Base-by-base conservation (phyloP, 92 coral and sea anemone species). In the Actinernus sp. region DNA sequence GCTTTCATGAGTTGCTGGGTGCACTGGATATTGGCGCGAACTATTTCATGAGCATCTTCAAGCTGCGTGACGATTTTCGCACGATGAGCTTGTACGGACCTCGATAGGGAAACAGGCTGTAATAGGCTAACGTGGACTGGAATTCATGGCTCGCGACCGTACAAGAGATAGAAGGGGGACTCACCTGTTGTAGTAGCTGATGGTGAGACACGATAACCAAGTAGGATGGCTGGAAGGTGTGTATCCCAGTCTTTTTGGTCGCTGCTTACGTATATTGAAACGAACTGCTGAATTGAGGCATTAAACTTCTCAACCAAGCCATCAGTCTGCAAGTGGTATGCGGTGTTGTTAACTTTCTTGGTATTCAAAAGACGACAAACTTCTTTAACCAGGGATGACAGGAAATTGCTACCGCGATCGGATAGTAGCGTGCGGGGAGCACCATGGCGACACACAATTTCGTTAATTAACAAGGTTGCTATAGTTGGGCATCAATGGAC, bases 241-340 rank as follows among this genome's bases (percentile, higher is more conserved):
- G 38, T 10, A 26, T 74, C 88, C 93, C 88, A 86, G n/a, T n/a
- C n/a, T n/a, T n/a, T n/a, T n/a, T n/a, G n/a, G n/a, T n/a, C n/a
- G n/a, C n/a, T n/a, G n/a, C 47, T 53, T 0, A 74, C 69, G 40
- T 39, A 75, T 74, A 58, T 67, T 2, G 89, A 66, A 1, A 83
- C 31, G 5, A 78, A 66, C 49, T 75, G 72, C 7, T 57, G 58
- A 0, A 75, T 20, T 7, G 75, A 51, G 20, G 62, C 53, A 46
- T 66, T 83, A 45, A 65, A 75, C 50, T 74, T 38, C 31, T 83
- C 89, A 0, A n/a, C n/a, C n/a, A n/a, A n/a, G n/a, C n/a, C n/a
- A n/a, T n/a, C n/a, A n/a, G n/a, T n/a, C n/a, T n/a, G 54, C 83
- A 0, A 65, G 13, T 82, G 92, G 30, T 85, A 85, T 0, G 92